A percentile compares a stretch with the other conserved stretches of the same genome.
phyloP scores from a whole-genome alignment of 2,888 invertebrate genomes.

The Polymixis lichenea region DNA sequence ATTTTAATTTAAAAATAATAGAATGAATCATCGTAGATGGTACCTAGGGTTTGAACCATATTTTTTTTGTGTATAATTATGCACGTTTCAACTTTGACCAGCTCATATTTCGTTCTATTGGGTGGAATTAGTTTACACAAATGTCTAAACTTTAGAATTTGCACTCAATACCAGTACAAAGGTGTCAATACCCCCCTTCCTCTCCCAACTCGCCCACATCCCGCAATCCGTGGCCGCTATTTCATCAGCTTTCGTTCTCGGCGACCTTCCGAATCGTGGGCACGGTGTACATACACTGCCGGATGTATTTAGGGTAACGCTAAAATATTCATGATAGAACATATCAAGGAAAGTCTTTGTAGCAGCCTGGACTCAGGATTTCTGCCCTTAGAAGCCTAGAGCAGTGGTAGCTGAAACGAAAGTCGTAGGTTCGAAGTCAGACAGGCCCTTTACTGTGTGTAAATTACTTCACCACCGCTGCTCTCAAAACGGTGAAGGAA shows the following conservation, averaged over 20 bases:
- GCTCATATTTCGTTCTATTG: not conserved
- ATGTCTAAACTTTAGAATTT: not conserved
- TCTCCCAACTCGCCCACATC: slow-evolving; percentile 48
- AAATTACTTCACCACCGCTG: no score
- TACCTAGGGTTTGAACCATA: not conserved
- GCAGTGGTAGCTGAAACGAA: no score
- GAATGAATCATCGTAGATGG: not conserved
- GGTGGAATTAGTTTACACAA: not conserved
- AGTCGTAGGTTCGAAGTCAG: no score
- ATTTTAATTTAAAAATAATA: no score
- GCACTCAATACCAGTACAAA: not conserved
- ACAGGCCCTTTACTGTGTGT: no score
- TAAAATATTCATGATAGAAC: not conserved
- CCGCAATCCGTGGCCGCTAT: slow-evolving; percentile 55
- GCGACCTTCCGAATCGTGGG: slow-evolving; percentile 63
- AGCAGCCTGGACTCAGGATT: no score
- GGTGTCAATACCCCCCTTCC: not conserved
- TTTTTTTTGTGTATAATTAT: not conserved
- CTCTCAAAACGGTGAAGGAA: no score
- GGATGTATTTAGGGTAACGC: slow-evolving; percentile 5
- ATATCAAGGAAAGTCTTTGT: no score
- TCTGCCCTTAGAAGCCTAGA: no score
- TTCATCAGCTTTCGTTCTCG: slow-evolving; percentile 73
- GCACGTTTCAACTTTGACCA: no score
- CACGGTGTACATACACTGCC: slow-evolving; percentile 11